Evolutionary conservation across 2,888 invertebrate species (phyloP), one percentile per base, ranked within the genome.

Genomic region (Cryptus viduatorius): DNA sequence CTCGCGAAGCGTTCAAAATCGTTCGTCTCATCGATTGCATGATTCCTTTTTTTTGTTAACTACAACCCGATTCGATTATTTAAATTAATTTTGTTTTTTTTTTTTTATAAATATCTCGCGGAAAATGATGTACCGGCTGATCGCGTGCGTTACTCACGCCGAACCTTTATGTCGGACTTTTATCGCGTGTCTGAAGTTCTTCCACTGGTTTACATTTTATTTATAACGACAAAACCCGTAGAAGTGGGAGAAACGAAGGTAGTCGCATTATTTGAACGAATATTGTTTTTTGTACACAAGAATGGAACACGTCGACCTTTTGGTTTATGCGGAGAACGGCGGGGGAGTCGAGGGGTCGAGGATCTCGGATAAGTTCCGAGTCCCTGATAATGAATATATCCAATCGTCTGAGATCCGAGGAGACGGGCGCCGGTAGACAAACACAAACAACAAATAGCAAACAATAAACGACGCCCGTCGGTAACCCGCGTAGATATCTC

Each of bases 11-110:
- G 12, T 48, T 46, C 7, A 87, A 12, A 5, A 89, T 53, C 14
- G 84, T 85, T 46, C 81, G 81, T n/a, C 84, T 88, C 5, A 83
- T 72, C 19, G 89, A 84, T 53, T 89, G 89, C 91, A 92, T 91
- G n/a, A 31, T 86, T n/a, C 0, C 4, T 48, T 53, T 77, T 24
- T 29, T 29, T 50, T 42, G 19, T n/a, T 29, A 29, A 31, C n/a
- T 31, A 61, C 29, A 4, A 29, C 19, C 59, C 29, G 61, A 31
- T 31, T 14, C 14, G 14, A 31, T n/a, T 3, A 14, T 31, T 14
- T 24, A 24, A 29, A 29, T 61, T 29, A 59, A 48, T 48, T 48
- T 14, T 14, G 48, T 12, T 29, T 31, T 48, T 14, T 14, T 14
- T 12, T 29, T 31, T 61, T 0, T 1, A 7, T 29, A 61, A 31